phyloP scores from a whole-genome alignment of 2,113 vertebrate species.

The Nerophis ophidion region DNA sequence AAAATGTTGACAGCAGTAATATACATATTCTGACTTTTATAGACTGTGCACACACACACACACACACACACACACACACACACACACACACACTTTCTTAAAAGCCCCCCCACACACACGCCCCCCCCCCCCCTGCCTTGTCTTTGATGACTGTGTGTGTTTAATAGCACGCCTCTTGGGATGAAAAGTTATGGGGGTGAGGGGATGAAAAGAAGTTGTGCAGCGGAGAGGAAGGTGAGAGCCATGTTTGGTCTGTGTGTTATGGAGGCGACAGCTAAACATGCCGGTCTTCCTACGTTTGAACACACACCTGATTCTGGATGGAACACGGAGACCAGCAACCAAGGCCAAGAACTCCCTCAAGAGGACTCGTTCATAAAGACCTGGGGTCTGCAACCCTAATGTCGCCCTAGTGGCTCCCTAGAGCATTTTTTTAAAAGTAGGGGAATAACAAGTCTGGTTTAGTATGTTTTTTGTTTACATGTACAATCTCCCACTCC shows the following conservation, averaged over 20 bases:
- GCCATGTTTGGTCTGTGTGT: slow-evolving; percentile 57
- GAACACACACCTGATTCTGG: slow-evolving; percentile 67
- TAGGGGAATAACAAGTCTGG: too few species aligned
- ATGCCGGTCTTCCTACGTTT: slow-evolving; percentile 44
- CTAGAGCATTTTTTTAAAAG: too few species aligned
- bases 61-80: neutral
- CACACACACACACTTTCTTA: slow-evolving; percentile 20
- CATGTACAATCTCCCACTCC: too few species aligned
- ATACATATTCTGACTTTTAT: too few species aligned
- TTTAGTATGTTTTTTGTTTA: too few species aligned
- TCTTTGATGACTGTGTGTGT: slow-evolving; percentile 41
- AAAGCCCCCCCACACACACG: slow-evolving; percentile 2
- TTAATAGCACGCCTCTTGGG: slow-evolving; percentile 42
- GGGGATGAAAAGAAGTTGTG: slow-evolving; percentile 11
- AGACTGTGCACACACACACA: slow-evolving; percentile 13
- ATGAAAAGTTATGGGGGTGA: slow-evolving; percentile 37
- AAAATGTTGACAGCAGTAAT: too few species aligned
- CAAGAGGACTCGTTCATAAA: too few species aligned
- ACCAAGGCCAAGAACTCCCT: neutral
- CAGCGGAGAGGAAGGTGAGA: slow-evolving; percentile 24
- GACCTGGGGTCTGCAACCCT: too few species aligned
- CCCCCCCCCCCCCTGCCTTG: slow-evolving; percentile 23
- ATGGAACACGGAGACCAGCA: slow-evolving; percentile 36
- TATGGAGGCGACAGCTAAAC: slow-evolving; percentile 54
- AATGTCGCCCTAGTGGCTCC: too few species aligned